A percentile compares a stretch with the other conserved stretches of the same genome.
phyloP scores from a whole-genome alignment of 2,888 invertebrate genomes.

The Xestia rhomboidea region DNA sequence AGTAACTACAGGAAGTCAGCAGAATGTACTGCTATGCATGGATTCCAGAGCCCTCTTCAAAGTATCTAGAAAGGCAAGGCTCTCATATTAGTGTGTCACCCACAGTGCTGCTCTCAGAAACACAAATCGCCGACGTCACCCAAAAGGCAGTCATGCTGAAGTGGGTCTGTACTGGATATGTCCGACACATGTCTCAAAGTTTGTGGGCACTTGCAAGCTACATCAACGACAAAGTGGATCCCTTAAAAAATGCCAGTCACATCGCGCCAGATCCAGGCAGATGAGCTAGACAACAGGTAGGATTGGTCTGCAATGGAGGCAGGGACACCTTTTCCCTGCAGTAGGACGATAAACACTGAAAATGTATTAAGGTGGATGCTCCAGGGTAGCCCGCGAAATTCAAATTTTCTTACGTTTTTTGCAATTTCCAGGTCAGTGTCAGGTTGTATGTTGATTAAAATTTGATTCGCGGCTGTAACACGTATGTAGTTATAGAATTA shows the following conservation, averaged over 20 bases:
- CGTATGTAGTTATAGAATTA: no score
- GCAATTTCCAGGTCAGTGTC: no score
- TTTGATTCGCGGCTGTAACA: no score
- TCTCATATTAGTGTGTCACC: no score
- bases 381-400: no score
- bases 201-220: background rate
- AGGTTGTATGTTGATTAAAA: no score
- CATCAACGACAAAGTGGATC: background rate
- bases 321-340: background rate
- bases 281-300: background rate
- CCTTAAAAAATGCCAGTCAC: background rate
- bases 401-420: no score
- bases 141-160: background rate
- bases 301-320: background rate
- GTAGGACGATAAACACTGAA: no score
- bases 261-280: background rate
- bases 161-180: background rate
- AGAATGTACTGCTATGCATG: background rate
- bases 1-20: no score
- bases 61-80: background rate
- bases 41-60: background rate
- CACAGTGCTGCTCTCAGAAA: background rate
- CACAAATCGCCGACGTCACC: background rate
- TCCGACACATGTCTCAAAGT: background rate
- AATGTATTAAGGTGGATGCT: no score